phyloP scores from a whole-genome alignment of 2,888 invertebrate genomes.

The Ametastegia equiseti region DNA sequence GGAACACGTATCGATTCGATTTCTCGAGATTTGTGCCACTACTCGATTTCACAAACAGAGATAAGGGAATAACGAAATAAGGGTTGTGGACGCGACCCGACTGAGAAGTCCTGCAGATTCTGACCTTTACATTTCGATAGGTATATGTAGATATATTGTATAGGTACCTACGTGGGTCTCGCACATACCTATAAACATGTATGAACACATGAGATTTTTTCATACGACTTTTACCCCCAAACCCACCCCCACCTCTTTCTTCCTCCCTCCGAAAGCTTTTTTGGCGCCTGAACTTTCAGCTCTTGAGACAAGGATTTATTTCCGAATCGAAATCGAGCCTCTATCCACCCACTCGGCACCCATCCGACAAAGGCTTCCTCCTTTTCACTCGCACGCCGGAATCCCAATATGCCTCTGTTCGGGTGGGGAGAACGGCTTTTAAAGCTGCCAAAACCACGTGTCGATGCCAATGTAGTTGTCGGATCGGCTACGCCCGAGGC shows the following conservation, averaged over 20 bases:
- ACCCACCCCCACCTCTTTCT: neutral
- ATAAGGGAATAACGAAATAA: conserved; percentile 39
- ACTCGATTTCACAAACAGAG: conserved; percentile 46
- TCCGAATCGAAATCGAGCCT: conserved; percentile 35
- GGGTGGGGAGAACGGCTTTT: conserved; percentile 21
- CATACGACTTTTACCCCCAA: no score
- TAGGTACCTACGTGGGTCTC: conserved; percentile 15
- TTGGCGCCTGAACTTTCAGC: conserved; percentile 19
- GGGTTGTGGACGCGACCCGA: conserved; percentile 41
- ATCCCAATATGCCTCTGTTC: conserved; percentile 31
- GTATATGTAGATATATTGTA: no score
- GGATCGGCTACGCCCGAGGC: neutral
- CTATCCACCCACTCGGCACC: neutral
- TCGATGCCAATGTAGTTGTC: conserved; percentile 36
- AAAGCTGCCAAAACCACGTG: conserved; percentile 45
- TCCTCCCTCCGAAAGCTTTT: conserved; percentile 15
- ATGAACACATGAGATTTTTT: conserved; percentile 19
- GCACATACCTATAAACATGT: neutral
- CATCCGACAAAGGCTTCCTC: conserved; percentile 41
- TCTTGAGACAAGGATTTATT: conserved; percentile 46
- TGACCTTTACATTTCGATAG: conserved; percentile 28
- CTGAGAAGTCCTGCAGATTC: neutral
- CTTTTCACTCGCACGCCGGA: conserved; percentile 27
- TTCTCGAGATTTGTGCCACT: conserved; percentile 32
- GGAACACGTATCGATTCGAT: conserved; percentile 41